Percentiles rank a stretch among this genome's conserved stretches.
Evolutionary conservation across 2,797 vertebrate species (phyloP).

Genomic region (Etheostoma perlongum): DNA sequence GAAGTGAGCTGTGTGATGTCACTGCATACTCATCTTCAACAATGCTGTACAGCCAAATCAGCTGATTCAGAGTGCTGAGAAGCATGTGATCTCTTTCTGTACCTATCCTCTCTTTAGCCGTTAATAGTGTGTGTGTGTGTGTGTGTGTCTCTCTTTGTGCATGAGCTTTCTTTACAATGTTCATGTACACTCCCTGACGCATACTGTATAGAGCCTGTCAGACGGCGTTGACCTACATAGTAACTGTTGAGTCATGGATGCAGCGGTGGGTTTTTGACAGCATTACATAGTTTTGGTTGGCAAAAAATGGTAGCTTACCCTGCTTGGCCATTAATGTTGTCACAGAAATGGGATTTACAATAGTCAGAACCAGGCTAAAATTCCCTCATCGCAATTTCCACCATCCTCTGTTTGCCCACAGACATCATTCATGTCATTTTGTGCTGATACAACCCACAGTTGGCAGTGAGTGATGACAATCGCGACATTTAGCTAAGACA

Average conservation of each 20-base stretch:
- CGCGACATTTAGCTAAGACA: slow-evolving; percentile 11
- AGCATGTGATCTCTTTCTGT: slow-evolving; percentile 23
- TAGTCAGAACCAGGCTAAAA: slow-evolving; percentile 10
- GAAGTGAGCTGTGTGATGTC: slow-evolving; percentile 15
- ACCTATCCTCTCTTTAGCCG: slow-evolving; percentile 35
- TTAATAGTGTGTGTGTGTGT: slow-evolving; percentile 6
- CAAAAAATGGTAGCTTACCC: slow-evolving; percentile 25
- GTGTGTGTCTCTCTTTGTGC: slow-evolving; percentile 8
- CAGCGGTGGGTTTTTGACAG: slow-evolving; percentile 60
- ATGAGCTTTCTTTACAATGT: slow-evolving; percentile 34
- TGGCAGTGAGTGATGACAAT: slow-evolving; percentile 24
- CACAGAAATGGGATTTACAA: not conserved
- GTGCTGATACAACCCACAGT: slow-evolving; percentile 23
- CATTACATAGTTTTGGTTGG: slow-evolving; percentile 31
- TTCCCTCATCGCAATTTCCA: not conserved
- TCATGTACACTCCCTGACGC: slow-evolving; percentile 43
- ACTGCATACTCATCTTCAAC: not conserved
- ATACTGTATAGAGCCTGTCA: slow-evolving; percentile 55
- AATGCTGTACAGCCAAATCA: slow-evolving; percentile 12
- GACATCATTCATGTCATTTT: slow-evolving; percentile 21
- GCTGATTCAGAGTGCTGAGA: slow-evolving; percentile 6
- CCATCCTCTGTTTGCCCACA: slow-evolving; percentile 22
- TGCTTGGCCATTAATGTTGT: slow-evolving; percentile 17
- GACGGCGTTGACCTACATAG: slow-evolving; percentile 64
- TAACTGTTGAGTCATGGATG: slow-evolving; percentile 56